Conservation (phyloP, 2,888 invertebrate genomes). For the Lithophane semibrunnea region DNA sequence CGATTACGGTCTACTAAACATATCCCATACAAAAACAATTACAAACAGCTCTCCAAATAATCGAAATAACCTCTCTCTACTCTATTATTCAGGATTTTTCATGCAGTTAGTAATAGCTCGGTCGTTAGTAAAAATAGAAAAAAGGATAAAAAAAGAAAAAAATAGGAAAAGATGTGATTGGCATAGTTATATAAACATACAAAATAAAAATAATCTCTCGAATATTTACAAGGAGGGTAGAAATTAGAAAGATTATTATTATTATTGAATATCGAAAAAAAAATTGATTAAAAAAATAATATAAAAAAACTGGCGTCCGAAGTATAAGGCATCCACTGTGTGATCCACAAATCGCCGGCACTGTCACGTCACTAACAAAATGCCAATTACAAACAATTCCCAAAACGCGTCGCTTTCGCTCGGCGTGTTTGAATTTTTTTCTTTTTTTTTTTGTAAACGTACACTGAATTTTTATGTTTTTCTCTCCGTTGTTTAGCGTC, state of each 20-base stretch:
- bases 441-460: constrained; percentile 76
- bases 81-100: constrained; percentile 62
- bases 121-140: constrained; percentile 70
- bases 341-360: constrained; percentile 81
- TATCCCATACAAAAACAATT: constrained; percentile 29
- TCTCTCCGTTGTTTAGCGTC: constrained; percentile 74
- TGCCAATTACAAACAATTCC: constrained; percentile 89
- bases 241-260: constrained; percentile 69
- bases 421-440: constrained; percentile 72
- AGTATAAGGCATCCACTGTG: constrained; percentile 81
- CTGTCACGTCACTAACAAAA: constrained; percentile 88
- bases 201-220: constrained; percentile 79
- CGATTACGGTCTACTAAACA: constrained; percentile 65
- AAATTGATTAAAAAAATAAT: constrained; percentile 67
- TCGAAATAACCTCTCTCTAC: constrained; percentile 11
- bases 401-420: constrained; percentile 73
- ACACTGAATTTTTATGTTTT: constrained; percentile 78
- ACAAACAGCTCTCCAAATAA: constrained; percentile 4
- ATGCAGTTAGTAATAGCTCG: constrained; percentile 82
- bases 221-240: constrained; percentile 84
- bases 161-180: constrained; percentile 87
- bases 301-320: constrained; percentile 80
- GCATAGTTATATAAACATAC: constrained; percentile 85
- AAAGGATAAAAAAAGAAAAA: constrained; percentile 72
- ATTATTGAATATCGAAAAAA: constrained; percentile 60